Evolutionary conservation across 2,888 invertebrate genomes (phyloP).

Genomic region (Hetaerina titia): DNA sequence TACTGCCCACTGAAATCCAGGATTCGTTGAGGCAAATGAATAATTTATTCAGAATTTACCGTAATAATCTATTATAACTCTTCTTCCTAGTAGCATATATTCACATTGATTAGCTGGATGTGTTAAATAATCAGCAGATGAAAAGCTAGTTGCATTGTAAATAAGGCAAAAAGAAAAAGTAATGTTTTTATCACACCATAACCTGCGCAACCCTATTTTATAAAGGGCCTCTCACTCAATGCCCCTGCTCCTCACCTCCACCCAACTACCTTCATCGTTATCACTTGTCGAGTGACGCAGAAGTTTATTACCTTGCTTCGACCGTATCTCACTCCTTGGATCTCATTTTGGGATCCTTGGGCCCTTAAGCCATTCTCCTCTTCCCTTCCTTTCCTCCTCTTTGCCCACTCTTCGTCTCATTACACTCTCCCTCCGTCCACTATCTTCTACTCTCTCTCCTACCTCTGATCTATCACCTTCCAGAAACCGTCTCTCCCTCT

Average conservation of each 20-base stretch:
- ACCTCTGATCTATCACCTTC: not conserved
- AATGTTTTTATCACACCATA: slow-evolving; percentile 3
- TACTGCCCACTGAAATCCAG: no score
- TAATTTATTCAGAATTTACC: no score
- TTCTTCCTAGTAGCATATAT: no score
- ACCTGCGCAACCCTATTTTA: not conserved
- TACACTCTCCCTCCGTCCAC: not conserved
- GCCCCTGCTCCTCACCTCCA: not conserved
- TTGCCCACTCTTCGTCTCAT: slow-evolving; percentile 25
- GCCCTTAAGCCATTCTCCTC: slow-evolving; percentile 16
- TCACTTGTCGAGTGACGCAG: slow-evolving; percentile 43
- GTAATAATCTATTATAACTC: no score
- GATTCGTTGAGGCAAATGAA: no score
- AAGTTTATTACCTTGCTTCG: slow-evolving; percentile 42
- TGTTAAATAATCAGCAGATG: not conserved
- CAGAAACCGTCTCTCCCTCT: not conserved
- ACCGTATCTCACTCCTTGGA: slow-evolving; percentile 16
- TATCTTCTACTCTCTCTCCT: not conserved
- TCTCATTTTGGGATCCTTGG: slow-evolving; percentile 42
- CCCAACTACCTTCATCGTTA: slow-evolving; percentile 24
- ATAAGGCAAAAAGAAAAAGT: not conserved
- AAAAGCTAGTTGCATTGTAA: not conserved
- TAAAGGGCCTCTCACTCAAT: not conserved
- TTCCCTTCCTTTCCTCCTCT: not conserved
- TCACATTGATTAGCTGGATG: not conserved